These are phyloP conservation scores for Erebia aethiops DNA, from an alignment of 2,888 invertebrate species.

Conservation along the genomic window DNA sequence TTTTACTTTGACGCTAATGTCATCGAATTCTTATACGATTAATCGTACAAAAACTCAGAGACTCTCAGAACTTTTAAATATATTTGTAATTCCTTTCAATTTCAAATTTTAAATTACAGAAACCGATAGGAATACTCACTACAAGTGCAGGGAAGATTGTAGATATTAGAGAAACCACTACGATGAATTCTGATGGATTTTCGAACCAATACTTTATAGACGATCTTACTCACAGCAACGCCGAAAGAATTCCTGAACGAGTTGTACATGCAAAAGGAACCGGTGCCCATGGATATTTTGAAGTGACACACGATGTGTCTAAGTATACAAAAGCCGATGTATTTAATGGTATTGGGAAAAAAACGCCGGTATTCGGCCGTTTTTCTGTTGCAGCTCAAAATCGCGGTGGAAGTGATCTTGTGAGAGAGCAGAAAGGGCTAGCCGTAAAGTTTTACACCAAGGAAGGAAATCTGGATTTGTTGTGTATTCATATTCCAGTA, in stretches of 20 bases:
- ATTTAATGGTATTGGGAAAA: slow-evolving; percentile 88
- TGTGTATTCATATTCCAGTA: slow-evolving; percentile 93
- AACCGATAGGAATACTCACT: slow-evolving; percentile 82
- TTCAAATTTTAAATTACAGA: slow-evolving; percentile 59
- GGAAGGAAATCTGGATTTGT: slow-evolving; percentile 94
- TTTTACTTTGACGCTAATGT: too few species aligned
- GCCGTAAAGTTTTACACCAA: slow-evolving; percentile 95
- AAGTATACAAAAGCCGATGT: slow-evolving; percentile 89
- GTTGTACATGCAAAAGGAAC: slow-evolving; percentile 96
- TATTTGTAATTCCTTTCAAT: neutral
- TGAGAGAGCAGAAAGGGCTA: slow-evolving; percentile 92
- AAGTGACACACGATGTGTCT: slow-evolving; percentile 91
- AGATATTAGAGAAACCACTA: slow-evolving; percentile 86
- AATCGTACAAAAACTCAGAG: too few species aligned
- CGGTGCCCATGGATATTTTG: slow-evolving; percentile 91
- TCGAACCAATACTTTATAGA: slow-evolving; percentile 48
- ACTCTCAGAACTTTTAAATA: too few species aligned
- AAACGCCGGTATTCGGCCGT: slow-evolving; percentile 88
- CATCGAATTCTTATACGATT: too few species aligned
- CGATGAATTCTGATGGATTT: slow-evolving; percentile 86
- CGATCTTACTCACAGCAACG: slow-evolving; percentile 86
- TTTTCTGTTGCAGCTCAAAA: slow-evolving; percentile 91
- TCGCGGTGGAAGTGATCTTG: slow-evolving; percentile 91
- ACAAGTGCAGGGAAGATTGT: slow-evolving; percentile 91
- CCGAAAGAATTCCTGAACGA: slow-evolving; percentile 95